Evolutionary conservation across 2,797 vertebrate genomes (phyloP).

Genomic region (Sparus aurata): DNA sequence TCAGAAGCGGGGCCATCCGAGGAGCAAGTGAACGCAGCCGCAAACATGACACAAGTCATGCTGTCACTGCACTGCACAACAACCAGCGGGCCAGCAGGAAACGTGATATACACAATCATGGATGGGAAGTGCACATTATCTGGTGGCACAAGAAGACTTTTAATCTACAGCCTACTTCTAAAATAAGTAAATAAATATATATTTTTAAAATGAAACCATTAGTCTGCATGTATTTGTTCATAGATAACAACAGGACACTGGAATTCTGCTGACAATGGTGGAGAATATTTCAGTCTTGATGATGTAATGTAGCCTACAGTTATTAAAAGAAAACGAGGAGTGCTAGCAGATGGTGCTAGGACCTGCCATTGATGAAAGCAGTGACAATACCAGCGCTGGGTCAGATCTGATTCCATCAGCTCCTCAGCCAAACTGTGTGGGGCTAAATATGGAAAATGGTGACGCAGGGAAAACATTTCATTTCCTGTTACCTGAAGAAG

Average conservation of each 20-base stretch:
- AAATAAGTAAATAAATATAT: background rate
- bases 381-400: slow-evolving; percentile 8
- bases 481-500: background rate
- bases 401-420: slow-evolving; percentile 28
- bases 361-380: slow-evolving; percentile 27
- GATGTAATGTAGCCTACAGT: background rate
- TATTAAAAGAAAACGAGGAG: background rate
- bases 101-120: background rate
- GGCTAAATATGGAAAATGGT: slow-evolving; percentile 36
- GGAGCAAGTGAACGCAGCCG: background rate
- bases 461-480: background rate
- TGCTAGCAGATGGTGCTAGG: slow-evolving; percentile 40
- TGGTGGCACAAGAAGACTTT: background rate
- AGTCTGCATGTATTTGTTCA: background rate
- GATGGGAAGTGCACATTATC: no score
- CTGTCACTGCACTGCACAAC: background rate
- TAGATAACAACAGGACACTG: background rate
- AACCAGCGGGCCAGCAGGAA: background rate
- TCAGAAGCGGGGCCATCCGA: no score
- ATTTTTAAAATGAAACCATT: background rate
- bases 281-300: slow-evolving; percentile 2
- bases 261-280: slow-evolving; percentile 2
- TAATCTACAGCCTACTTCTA: background rate
- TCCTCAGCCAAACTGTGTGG: slow-evolving; percentile 15
- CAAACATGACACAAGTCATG: background rate